Base-by-base conservation (phyloP, 2,113 vertebrate species). In the Melanotaenia duboulayi region DNA sequence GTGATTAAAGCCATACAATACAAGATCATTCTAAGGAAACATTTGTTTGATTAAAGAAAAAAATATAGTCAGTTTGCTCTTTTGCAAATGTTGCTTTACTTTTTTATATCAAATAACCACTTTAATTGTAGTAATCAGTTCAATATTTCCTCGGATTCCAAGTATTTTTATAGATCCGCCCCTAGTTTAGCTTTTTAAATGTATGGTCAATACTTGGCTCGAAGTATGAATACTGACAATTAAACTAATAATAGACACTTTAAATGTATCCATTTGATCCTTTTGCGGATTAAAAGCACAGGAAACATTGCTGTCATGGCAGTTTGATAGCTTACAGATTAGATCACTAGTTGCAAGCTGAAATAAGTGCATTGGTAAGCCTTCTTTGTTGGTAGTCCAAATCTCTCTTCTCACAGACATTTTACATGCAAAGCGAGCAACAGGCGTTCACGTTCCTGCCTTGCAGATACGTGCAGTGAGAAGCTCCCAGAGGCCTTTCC, bases 401-500 rank as follows among this genome's bases (percentile, higher is more conserved):
- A 51, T 23, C 39, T 19, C 20, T 13, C n/a, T 19, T 32, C 8
- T 14, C 51, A 24, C 62, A 61, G 23, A 55, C 32, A 68, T 28
- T 55, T 35, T 10, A 67, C 42, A 73, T 52, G 62, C 54, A 50
- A 51, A 76, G 37, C 54, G 59, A 80, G 67, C 74, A 84, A 84
- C 78, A 84, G 76, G 68, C 76, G 9, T 62, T 78, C 50, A 58
- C 60, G 57, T 80, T 75, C 49, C 71, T 81, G 75, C 61, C 65
- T 58, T 61, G 78, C 67, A 81, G 83, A 84, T 83, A 67, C 58
- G 50, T n/a, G 39, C 40, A 16, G 58, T 57, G 72, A 62, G 40
- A 64, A n/a, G 4, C 49, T 86, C 86, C 81, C 90, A 86, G 80
- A 87, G 88, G 80, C 75, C 86, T 79, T 76, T 77, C 76, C 63